These are phyloP conservation scores for Brenthis ino DNA, from an alignment of 2,888 invertebrate genomes.

Conservation along the genomic window DNA sequence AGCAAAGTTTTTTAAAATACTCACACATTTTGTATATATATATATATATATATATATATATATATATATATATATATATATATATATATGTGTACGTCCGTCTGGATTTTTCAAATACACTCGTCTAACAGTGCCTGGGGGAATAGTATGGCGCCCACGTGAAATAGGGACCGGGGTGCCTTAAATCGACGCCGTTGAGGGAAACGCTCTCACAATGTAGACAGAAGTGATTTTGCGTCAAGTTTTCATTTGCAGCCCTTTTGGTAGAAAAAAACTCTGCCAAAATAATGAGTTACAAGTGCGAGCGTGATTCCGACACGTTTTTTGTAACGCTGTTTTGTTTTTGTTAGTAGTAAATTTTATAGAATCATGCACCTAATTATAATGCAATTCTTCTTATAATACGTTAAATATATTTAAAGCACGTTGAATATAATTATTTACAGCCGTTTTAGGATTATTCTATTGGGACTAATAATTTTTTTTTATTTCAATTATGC, in stretches of 20 bases:
- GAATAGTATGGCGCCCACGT: conserved; percentile 29
- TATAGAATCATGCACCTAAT: not conserved
- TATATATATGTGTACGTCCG: conserved; percentile 5
- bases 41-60: too few relatives aligned
- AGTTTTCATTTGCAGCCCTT: conserved; percentile 36
- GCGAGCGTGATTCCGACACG: conserved; percentile 11
- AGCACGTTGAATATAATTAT: too few relatives aligned
- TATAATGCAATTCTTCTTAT: too few relatives aligned
- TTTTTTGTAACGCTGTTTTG: conserved; percentile 8
- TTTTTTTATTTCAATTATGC: too few relatives aligned
- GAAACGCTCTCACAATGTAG: conserved; percentile 29
- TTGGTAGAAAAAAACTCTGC: conserved; percentile 22
- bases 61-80: too few relatives aligned
- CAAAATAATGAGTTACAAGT: conserved; percentile 33
- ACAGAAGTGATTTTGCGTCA: conserved; percentile 35
- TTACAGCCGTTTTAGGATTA: too few relatives aligned
- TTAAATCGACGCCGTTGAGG: conserved; percentile 30
- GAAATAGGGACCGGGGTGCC: conserved; percentile 26
- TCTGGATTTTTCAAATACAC: conserved; percentile 32
- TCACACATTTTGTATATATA: not conserved
- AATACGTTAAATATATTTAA: too few relatives aligned
- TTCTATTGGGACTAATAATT: too few relatives aligned
- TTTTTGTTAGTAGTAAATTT: conserved; percentile 4
- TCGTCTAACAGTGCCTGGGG: conserved; percentile 32
- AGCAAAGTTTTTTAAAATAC: conserved; percentile 16